Conservation (phyloP, 2,888 invertebrate species). For the Phortica okadai region DNA sequence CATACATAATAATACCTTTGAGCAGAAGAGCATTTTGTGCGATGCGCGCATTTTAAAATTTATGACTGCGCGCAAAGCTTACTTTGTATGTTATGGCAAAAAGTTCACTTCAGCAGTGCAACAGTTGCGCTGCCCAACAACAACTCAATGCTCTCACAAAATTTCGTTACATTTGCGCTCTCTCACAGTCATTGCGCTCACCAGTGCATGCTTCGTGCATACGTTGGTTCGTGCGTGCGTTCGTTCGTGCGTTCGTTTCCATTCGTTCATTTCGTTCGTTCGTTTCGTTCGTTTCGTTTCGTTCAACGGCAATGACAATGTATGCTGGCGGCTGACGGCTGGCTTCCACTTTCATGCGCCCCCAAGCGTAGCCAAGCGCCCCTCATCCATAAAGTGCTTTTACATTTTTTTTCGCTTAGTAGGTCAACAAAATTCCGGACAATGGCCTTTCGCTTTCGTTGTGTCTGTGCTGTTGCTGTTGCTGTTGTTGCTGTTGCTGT, state of each 20-base stretch:
- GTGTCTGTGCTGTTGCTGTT: constrained; percentile 59
- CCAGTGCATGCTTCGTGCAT: background rate
- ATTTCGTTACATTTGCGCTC: too few species aligned
- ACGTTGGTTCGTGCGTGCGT: background rate
- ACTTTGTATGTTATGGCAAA: background rate
- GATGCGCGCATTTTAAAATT: too few species aligned
- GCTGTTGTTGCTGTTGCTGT: background rate
- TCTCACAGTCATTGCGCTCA: too few species aligned
- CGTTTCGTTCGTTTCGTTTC: background rate
- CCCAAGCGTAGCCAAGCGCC: background rate
- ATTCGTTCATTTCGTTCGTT: background rate
- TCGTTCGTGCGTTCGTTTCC: background rate
- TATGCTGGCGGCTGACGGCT: constrained; percentile 50
- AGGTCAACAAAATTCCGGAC: constrained; percentile 78
- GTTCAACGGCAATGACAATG: constrained; percentile 76
- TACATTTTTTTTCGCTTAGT: constrained; percentile 72
- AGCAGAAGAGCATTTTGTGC: too few species aligned
- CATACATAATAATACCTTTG: background rate
- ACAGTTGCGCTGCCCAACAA: background rate
- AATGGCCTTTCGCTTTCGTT: constrained; percentile 77
- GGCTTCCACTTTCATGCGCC: background rate
- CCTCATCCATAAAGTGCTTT: constrained; percentile 57
- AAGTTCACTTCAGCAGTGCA: background rate
- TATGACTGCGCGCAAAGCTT: background rate
- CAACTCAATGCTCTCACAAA: too few species aligned